phyloP scores from a whole-genome alignment of 2,888 invertebrate species.

The Pediacus dermestoides region DNA sequence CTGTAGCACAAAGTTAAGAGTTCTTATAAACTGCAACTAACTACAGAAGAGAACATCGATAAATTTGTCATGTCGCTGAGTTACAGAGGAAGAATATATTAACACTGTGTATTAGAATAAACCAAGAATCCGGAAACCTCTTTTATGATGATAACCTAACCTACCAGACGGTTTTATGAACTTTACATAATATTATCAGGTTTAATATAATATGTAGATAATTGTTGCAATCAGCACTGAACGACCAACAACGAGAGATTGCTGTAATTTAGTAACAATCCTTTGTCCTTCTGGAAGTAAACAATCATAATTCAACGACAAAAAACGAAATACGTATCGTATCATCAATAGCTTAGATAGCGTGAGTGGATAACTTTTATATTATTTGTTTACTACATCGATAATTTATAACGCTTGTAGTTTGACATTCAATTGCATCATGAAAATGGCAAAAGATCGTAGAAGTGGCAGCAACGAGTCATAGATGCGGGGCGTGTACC shows the following conservation, averaged over 20 bases:
- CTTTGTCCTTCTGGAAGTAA: too few species aligned
- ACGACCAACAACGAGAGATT: too few species aligned
- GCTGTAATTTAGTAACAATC: too few species aligned
- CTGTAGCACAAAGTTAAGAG: conserved; percentile 23
- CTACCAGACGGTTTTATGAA: background rate
- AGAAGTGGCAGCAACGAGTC: conserved; percentile 5
- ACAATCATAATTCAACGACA: too few species aligned
- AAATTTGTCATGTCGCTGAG: conserved; percentile 36
- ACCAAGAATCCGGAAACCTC: conserved; percentile 31
- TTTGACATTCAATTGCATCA: conserved; percentile 20
- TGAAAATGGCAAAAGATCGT: conserved; percentile 10
- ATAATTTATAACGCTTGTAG: conserved; percentile 16
- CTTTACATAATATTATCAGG: background rate
- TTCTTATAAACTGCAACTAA: conserved; percentile 15
- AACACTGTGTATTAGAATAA: conserved; percentile 26
- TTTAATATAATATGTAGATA: background rate
- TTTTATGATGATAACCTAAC: background rate
- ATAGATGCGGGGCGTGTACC: conserved; percentile 15
- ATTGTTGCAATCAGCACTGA: too few species aligned
- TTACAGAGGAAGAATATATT: conserved; percentile 37
- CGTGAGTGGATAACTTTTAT: conserved; percentile 9
- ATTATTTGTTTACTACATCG: conserved; percentile 18
- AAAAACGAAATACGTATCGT: too few species aligned
- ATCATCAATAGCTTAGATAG: too few species aligned
- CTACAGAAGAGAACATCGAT: conserved; percentile 27